Evolutionary conservation across 2,888 invertebrate genomes (phyloP).

Genomic region (Dryobotodes eremita): DNA sequence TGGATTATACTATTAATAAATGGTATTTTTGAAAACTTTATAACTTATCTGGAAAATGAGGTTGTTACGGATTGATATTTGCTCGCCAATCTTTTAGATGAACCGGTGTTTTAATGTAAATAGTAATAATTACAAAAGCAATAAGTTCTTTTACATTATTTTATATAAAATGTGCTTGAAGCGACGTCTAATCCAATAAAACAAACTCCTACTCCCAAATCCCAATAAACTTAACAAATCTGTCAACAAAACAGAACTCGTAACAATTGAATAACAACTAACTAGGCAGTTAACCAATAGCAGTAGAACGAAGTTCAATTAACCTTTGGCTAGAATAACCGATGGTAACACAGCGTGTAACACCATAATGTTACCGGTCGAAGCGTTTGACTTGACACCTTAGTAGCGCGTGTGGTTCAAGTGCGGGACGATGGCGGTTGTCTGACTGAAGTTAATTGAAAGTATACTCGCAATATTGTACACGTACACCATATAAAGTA

Average conservation of each 20-base stretch:
- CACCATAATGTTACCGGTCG: constrained; percentile 73
- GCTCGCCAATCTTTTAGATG: background rate
- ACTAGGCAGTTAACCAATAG: constrained; percentile 57
- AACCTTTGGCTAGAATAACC: constrained; percentile 70
- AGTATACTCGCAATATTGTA: background rate
- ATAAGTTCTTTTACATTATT: no score
- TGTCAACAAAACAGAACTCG: constrained; percentile 32
- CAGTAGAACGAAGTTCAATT: constrained; percentile 70
- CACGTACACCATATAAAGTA: no score
- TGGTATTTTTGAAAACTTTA: background rate
- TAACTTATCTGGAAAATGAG: background rate
- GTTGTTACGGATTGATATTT: background rate
- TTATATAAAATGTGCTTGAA: background rate
- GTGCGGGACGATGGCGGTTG: constrained; percentile 24
- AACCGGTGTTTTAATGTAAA: background rate
- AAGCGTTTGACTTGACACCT: constrained; percentile 73
- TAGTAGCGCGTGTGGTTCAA: constrained; percentile 61
- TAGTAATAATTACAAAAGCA: background rate
- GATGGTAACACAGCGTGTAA: constrained; percentile 62
- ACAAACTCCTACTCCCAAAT: background rate
- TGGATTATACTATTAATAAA: background rate
- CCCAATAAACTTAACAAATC: constrained; percentile 9
- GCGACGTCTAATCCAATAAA: background rate
- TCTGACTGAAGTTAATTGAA: background rate
- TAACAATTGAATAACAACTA: constrained; percentile 48